These are phyloP conservation scores for Spilosoma lubricipeda DNA, from an alignment of 2,888 invertebrate genomes.

Conservation along the genomic window DNA sequence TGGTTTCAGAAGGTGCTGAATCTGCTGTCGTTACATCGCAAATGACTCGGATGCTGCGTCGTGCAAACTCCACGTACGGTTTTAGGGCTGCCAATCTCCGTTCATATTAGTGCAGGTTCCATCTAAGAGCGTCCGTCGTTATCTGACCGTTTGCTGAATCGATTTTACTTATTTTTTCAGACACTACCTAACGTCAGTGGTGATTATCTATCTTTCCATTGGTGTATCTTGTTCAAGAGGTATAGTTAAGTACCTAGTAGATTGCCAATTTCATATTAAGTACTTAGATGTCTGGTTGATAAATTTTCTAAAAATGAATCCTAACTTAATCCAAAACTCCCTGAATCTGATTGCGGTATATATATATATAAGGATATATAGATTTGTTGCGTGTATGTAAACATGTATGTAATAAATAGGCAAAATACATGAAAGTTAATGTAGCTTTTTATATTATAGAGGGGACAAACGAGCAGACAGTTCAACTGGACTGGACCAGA, in stretches of 20 bases:
- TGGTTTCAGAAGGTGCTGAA: neutral
- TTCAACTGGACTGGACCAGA: no score
- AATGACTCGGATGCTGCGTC: conserved; percentile 34
- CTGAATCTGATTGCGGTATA: no score
- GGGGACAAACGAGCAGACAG: no score
- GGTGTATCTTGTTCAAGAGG: neutral
- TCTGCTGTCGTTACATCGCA: conserved; percentile 31
- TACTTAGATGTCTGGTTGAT: no score
- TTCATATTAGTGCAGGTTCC: conserved; percentile 9
- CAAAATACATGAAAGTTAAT: no score
- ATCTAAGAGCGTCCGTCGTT: neutral
- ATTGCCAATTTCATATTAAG: neutral
- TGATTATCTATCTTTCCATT: neutral
- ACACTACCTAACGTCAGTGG: neutral
- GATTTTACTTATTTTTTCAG: neutral
- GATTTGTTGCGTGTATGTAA: no score
- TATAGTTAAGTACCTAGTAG: neutral
- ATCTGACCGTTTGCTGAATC: conserved; percentile 4
- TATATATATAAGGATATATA: no score
- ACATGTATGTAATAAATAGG: no score
- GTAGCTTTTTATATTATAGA: no score
- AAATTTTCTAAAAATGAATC: no score
- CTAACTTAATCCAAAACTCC: no score
- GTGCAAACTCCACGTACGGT: conserved; percentile 17
- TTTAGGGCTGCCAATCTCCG: conserved; percentile 36